Base-by-base conservation (phyloP, 1,140 invertebrate genomes). In the Leucophenga varia region DNA sequence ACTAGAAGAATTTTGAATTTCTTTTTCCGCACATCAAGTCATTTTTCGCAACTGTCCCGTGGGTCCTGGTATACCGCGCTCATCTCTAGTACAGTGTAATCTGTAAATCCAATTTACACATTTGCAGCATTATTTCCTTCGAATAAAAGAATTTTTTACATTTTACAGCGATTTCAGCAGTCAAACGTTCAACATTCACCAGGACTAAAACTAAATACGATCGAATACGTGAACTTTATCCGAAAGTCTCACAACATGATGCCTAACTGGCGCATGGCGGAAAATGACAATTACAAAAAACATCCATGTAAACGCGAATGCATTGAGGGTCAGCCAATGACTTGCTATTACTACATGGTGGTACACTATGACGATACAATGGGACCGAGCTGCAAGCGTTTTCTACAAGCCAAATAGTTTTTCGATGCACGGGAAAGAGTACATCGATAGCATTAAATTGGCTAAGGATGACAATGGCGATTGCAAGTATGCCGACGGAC, bases 401-500 rank as follows among this genome's bases (percentile, higher is more conserved):
- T 64, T 41, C 42, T 72, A 4, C 56, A 68, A 30, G 28, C 58
- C 6, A 67, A 60, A 17, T 67, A 55, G 41, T 60, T 61, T 10
- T 70, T 59, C 25, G 19, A 10, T 59, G 1, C 51, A 48, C 4
- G 60, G 64, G 2, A 53, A 45, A 19, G 70, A 70, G 38, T 70
- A 48, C 20, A 53, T 72, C 3, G 61, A 72, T 17, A 22, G 47
- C 16, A 32, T 59, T 1, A 46, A 47, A 22, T 13, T 68, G 40
- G 55, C 49, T 0, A 57, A 52, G 10, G 25, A 41, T 17, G 28
- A 57, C n/a, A 47, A 34, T 34, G 61, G 72, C 53, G 77, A 85
- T 43, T 86, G 84, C 59, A 76, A 84, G 9, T 57, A 79, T 8
- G 82, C 74, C 0, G 81, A 86, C 57, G 84, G 84, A 0, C 49